These are phyloP conservation scores for Pterostichus madidus DNA, from an alignment of 2,888 invertebrate species.

Conservation along the genomic window DNA sequence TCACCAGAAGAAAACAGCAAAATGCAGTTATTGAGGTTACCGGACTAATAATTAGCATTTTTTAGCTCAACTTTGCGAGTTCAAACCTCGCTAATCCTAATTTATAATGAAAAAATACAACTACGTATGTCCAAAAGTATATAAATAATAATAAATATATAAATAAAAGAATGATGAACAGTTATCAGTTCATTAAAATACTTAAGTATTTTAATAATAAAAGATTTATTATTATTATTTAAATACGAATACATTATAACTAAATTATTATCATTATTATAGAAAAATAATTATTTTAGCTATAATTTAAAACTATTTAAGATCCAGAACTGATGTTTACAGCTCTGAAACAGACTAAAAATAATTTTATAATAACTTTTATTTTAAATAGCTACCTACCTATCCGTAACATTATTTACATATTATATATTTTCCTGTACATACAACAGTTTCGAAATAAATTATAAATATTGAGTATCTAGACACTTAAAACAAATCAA, in stretches of 20 bases:
- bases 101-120: too few relatives aligned
- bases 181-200: too few relatives aligned
- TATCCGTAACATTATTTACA: constrained; percentile 34
- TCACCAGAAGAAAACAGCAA: too few relatives aligned
- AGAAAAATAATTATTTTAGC: constrained; percentile 45
- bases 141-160: too few relatives aligned
- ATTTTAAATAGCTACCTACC: constrained; percentile 48
- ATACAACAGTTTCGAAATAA: constrained; percentile 21
- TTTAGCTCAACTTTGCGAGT: too few relatives aligned
- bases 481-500: constrained; percentile 14
- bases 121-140: too few relatives aligned
- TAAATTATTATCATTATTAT: constrained; percentile 44
- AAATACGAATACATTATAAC: constrained; percentile 33
- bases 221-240: constrained; percentile 17
- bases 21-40: too few relatives aligned
- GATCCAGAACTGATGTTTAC: constrained; percentile 1
- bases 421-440: constrained; percentile 27
- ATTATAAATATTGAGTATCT: constrained; percentile 37
- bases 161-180: too few relatives aligned
- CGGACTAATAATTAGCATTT: too few relatives aligned
- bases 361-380: constrained; percentile 22
- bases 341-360: constrained; percentile 7
- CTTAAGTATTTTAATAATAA: constrained; percentile 13
- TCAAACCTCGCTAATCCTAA: too few relatives aligned
- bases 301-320: constrained; percentile 39